Conservation (phyloP, 2,113 vertebrate genomes). For the Atlantisia rogersi region DNA sequence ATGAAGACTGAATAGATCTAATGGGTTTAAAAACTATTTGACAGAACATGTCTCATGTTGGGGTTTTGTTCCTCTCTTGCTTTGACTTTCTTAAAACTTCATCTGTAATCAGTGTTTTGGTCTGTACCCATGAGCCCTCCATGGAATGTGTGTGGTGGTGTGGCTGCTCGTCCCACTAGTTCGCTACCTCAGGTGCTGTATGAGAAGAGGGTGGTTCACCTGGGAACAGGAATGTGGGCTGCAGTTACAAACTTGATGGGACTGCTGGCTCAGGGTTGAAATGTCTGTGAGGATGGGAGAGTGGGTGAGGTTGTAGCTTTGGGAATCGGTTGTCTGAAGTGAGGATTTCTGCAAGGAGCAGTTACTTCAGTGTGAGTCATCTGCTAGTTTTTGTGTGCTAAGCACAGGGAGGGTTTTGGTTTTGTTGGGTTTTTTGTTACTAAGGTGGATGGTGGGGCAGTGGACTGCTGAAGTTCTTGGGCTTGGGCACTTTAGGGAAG, state of each 20-base stretch:
- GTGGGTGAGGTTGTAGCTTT: background rate
- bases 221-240: background rate
- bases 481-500: background rate
- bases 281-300: background rate
- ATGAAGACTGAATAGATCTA: background rate
- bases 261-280: background rate
- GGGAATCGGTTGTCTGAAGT: background rate
- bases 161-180: background rate
- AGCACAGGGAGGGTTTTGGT: background rate
- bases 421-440: background rate
- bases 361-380: background rate
- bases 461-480: background rate
- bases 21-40: background rate
- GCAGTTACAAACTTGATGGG: background rate
- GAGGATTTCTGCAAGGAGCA: background rate
- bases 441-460: background rate
- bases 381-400: background rate
- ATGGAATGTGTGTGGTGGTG: background rate
- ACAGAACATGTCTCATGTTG: background rate
- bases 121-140: background rate
- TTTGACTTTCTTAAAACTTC: background rate
- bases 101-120: background rate
- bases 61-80: background rate
- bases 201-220: background rate
- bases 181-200: background rate